These are phyloP conservation scores for Lagocephalus sceleratus DNA, from an alignment of 2,797 vertebrate genomes.

Conservation along the genomic window DNA sequence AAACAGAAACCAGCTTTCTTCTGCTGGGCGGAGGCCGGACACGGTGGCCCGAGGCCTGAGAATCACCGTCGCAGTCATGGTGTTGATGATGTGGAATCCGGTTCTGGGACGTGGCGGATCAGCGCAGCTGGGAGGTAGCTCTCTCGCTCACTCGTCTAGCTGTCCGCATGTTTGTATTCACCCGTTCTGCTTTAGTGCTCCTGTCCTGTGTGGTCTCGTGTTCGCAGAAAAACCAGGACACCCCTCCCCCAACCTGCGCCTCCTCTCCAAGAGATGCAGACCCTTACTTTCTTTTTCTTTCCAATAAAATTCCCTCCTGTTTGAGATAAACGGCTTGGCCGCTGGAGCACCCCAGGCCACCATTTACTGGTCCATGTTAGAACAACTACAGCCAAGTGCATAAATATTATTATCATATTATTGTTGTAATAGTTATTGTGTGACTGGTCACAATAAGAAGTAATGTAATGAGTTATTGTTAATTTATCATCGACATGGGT, in stretches of 20 bases:
- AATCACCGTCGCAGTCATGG: slow-evolving; percentile 43
- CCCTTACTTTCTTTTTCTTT: slow-evolving; percentile 14
- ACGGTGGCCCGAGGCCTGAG: slow-evolving; percentile 28
- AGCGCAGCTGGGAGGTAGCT: neutral
- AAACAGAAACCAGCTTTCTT: slow-evolving; percentile 46
- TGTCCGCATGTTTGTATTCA: slow-evolving; percentile 47
- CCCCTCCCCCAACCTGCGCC: neutral
- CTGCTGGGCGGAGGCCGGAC: slow-evolving; percentile 23
- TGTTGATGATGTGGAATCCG: slow-evolving; percentile 50
- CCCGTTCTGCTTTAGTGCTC: slow-evolving; percentile 42
- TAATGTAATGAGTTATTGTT: no score
- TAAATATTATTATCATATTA: no score
- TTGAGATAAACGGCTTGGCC: neutral
- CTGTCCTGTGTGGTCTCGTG: slow-evolving; percentile 44
- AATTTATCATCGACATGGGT: no score
- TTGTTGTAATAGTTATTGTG: no score
- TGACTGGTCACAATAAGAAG: no score
- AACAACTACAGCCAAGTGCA: no score
- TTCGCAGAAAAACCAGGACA: slow-evolving; percentile 26
- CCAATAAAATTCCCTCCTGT: neutral
- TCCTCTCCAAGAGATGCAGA: slow-evolving; percentile 20
- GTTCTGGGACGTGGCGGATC: slow-evolving; percentile 25
- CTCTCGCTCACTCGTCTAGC: slow-evolving; percentile 14
- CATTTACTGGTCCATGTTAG: no score
- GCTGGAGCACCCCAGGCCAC: no score